Evolutionary conservation across 2,888 invertebrate species (phyloP), one percentile per base, ranked within the genome.

Genomic region (Yponomeuta cagnagella): DNA sequence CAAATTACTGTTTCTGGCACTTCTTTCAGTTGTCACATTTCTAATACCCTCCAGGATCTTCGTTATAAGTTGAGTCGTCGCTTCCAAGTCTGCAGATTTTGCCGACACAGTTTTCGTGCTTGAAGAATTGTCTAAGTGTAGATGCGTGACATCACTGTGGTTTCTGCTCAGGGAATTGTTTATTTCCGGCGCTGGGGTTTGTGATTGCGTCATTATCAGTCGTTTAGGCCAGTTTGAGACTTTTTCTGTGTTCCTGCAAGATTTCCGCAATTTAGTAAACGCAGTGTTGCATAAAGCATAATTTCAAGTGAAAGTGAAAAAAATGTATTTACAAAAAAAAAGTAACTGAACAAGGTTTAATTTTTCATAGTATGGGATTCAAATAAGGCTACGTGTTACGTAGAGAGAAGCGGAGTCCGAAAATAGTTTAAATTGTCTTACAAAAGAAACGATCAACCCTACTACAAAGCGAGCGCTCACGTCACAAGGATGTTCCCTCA

Each of bases 1-100:
- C 10, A 77, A 43, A 43, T 43, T 43, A 43, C 8, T 5, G 15
- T 12, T 12, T 1, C 52, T 58, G 52, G 52, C 80, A 2, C 73
- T 74, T n/a, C 77, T 77, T 74, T 89, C 89, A 1, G 85, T 84
- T 0, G 83, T 85, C 48, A 81, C 72, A 71, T 82, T 88, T 74
- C 81, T 87, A 2, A 86, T 75, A 0, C 82, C 79, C 0, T 86
- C 86, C 76, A 86, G 76, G 23, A 90, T 77, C 73, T 84, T 89
- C 0, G 82, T 80, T 9, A 88, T 80, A 2, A 89, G 75, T 10
- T 84, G 72, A 0, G 87, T 37, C 8, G 68, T 43, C 23, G 9
- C 48, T 68, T 43, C 48, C 48, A 43, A 2, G 0, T 12, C n/a
- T 15, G 23, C 67, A 1, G 37, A 37, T n/a, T 43, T 48, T 68